Evolutionary conservation across 2,113 vertebrate genomes (phyloP).

Genomic region (Ceyx melanurus): DNA sequence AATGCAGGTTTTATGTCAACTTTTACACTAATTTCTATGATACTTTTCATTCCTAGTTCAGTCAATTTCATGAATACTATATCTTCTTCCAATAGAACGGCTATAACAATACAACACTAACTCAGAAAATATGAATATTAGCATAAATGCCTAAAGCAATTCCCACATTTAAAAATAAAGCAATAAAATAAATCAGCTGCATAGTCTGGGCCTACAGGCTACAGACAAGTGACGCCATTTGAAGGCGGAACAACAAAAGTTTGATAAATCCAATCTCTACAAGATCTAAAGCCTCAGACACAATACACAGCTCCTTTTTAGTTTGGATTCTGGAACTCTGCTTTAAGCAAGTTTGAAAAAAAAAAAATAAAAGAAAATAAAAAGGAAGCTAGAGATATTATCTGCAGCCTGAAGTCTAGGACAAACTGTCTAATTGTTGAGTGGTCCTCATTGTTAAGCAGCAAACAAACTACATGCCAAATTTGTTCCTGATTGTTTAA

Average conservation of each 20-base stretch:
- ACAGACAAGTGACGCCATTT: constrained; percentile 45
- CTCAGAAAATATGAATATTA: constrained; percentile 55
- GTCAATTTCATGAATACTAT: constrained; percentile 1
- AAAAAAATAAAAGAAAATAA: neutral
- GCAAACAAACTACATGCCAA: constrained; percentile 49
- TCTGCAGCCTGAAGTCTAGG: constrained; percentile 31
- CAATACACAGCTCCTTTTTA: constrained; percentile 29
- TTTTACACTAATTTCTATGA: neutral
- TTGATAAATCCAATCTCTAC: constrained; percentile 45
- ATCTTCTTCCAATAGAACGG: constrained; percentile 25
- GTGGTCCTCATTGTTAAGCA: constrained; percentile 39
- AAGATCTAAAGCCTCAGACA: constrained; percentile 54
- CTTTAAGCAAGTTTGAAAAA: constrained; percentile 4
- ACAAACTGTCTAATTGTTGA: constrained; percentile 51
- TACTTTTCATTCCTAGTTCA: neutral
- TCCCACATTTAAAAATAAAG: constrained; percentile 62
- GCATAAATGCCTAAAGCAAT: constrained; percentile 21
- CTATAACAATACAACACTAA: constrained; percentile 49
- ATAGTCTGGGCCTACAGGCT: constrained; percentile 42
- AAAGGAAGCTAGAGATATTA: constrained; percentile 48
- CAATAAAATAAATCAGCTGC: constrained; percentile 47
- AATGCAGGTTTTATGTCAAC: neutral
- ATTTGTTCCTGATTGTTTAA: constrained; percentile 57
- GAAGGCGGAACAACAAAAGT: constrained; percentile 58
- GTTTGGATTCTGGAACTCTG: constrained; percentile 19